A percentile compares a stretch with the other conserved stretches of the same genome.
These are phyloP conservation scores for Sinonovacula constricta DNA, from an alignment of 1,140 invertebrate species.

Conservation along the genomic window DNA sequence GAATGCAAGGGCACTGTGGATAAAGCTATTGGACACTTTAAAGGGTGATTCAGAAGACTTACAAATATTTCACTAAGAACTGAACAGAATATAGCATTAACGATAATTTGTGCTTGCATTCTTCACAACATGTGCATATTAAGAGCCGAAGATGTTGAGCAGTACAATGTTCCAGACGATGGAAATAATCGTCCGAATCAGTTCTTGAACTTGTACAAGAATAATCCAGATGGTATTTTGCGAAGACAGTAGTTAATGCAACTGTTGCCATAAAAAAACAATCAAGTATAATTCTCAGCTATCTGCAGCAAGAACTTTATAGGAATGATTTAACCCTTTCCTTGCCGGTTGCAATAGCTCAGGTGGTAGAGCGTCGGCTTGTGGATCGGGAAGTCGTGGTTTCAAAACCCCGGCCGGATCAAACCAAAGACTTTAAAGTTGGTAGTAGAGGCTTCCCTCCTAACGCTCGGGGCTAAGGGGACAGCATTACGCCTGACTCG, in stretches of 20 bases:
- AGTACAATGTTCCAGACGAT: background rate
- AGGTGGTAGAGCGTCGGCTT: too few species aligned
- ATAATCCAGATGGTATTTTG: background rate
- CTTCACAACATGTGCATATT: background rate
- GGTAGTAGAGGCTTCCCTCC: too few species aligned
- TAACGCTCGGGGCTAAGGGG: too few species aligned
- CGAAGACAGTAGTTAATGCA: background rate
- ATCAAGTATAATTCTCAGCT: too few species aligned
- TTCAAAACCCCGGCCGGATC: too few species aligned
- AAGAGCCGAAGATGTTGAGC: background rate
- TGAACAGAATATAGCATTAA: background rate
- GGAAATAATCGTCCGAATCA: background rate
- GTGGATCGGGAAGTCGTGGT: too few species aligned
- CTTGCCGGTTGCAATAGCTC: too few species aligned
- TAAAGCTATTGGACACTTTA: conserved; percentile 7
- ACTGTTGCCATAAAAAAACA: background rate
- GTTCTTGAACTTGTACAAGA: background rate
- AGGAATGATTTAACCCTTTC: too few species aligned
- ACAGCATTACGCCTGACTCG: too few species aligned
- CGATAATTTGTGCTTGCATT: background rate
- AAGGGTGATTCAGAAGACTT: conserved; percentile 17
- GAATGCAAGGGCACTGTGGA: background rate
- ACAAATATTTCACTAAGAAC: background rate
- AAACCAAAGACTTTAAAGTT: too few species aligned
- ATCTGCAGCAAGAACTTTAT: too few species aligned